These are phyloP conservation scores for Psilopsiagon aurifrons DNA, from an alignment of 2,113 vertebrate genomes.

Conservation along the genomic window DNA sequence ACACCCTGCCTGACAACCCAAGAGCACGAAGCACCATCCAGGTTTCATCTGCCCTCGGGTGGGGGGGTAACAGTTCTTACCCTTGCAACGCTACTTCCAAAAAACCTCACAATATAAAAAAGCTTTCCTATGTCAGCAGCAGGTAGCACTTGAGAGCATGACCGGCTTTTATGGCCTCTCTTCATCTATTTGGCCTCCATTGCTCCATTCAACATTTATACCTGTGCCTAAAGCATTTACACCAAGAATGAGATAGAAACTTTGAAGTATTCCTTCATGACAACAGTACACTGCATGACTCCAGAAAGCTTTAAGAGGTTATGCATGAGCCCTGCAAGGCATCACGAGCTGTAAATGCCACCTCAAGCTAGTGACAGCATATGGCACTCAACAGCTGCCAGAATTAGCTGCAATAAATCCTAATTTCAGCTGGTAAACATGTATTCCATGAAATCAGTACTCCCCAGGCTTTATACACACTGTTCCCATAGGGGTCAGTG, in stretches of 20 bases:
- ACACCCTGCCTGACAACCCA: background rate
- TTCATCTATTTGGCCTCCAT: background rate
- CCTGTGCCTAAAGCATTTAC: background rate
- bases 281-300: background rate
- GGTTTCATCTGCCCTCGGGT: fast-evolving
- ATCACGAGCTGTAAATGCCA: background rate
- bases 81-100: background rate
- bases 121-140: background rate
- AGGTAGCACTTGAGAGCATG: background rate
- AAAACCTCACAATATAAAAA: background rate
- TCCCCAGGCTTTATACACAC: background rate
- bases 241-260: background rate
- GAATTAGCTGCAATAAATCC: background rate
- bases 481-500: background rate
- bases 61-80: background rate
- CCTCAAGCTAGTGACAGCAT: background rate
- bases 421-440: background rate
- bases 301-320: background rate
- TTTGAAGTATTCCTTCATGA: background rate
- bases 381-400: background rate
- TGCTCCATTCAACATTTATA: background rate
- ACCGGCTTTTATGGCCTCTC: background rate
- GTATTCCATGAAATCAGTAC: background rate
- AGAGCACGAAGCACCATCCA: background rate
- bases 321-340: background rate